These are phyloP conservation scores for Trididemnum clinides DNA, from an alignment of 23 tunicate genomes.

Conservation along the genomic window DNA sequence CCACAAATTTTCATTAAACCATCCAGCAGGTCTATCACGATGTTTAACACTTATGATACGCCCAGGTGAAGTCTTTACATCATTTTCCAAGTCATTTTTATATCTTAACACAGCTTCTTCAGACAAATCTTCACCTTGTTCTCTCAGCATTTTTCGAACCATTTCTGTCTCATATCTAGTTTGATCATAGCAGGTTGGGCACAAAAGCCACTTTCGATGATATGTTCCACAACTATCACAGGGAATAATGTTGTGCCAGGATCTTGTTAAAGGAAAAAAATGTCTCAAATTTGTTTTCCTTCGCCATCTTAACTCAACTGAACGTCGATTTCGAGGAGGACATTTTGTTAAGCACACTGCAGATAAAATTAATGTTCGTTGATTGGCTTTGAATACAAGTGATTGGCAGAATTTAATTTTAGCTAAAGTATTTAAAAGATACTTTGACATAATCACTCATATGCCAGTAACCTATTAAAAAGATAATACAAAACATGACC, in stretches of 20 bases:
- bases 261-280: conserved; percentile 3
- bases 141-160: conserved; percentile 48
- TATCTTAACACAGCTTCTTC: conserved; percentile 73
- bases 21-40: conserved; percentile 80
- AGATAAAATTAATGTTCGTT: conserved; percentile 2
- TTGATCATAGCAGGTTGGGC: conserved; percentile 84
- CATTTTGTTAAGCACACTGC: not conserved
- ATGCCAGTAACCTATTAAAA: too few species aligned
- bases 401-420: too few species aligned
- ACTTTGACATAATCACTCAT: too few species aligned
- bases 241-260: conserved; percentile 63
- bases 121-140: conserved; percentile 41
- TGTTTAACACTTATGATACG: conserved; percentile 13
- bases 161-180: conserved; percentile 85
- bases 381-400: too few species aligned
- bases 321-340: conserved; percentile 36
- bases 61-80: not conserved
- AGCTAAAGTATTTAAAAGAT: too few species aligned
- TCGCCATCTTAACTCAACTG: conserved; percentile 27
- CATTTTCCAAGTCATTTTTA: conserved; percentile 60
- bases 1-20: conserved; percentile 81
- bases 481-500: too few species aligned
- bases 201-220: conserved; percentile 74
- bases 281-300: conserved; percentile 1
- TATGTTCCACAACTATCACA: conserved; percentile 78